Evolutionary conservation across 2,888 invertebrate genomes (phyloP), one percentile per base, ranked within the genome.

Genomic region (Troides aeacus): DNA sequence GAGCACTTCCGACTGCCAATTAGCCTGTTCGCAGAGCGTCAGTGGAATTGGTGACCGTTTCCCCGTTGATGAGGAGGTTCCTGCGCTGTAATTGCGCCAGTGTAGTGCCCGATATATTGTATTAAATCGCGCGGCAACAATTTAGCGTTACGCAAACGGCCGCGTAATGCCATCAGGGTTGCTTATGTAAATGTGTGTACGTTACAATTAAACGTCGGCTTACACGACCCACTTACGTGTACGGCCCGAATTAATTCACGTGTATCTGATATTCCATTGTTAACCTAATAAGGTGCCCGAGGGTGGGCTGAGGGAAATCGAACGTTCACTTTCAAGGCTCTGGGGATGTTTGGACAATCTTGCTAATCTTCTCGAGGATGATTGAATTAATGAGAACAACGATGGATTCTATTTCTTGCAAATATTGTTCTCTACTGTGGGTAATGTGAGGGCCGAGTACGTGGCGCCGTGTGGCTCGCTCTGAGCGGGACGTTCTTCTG

Each of bases 21-120:
- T 72, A 73, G 58, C 69, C 66, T 68, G 74, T 73, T 74, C 78
- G 74, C 76, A 75, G 78, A 74, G 74, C 76, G 74, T 78, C 78
- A 76, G 73, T 76, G 79, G 78, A 79, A 81, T 82, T 58, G 23
- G 62, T 21, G 46, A 53, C 21, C 64, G 68, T 46, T 53, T 60
- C 36, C 58, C 58, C 36, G 61, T 65, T 56, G 61, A 69, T 65
- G 69, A 69, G 61, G 46, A 62, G 57, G 65, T 64, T 53, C 64
- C 56, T 30, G 57, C 21, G 24, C 24, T 65, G 65, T 46, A 57
- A 69, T 69, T 62, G 60, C 59, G 39, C 50, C 56, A 58, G 36
- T 57, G 62, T 58, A 58, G 62, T 62, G 39, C 42, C 63, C 68
- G 50, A 68, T 68, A 63, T 24, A 68, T 50, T 63, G 63, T 63